A percentile compares a stretch with the other conserved stretches of the same genome.
Conservation (phyloP, 2,888 invertebrate genomes). For the Drosophila rubida region DNA sequence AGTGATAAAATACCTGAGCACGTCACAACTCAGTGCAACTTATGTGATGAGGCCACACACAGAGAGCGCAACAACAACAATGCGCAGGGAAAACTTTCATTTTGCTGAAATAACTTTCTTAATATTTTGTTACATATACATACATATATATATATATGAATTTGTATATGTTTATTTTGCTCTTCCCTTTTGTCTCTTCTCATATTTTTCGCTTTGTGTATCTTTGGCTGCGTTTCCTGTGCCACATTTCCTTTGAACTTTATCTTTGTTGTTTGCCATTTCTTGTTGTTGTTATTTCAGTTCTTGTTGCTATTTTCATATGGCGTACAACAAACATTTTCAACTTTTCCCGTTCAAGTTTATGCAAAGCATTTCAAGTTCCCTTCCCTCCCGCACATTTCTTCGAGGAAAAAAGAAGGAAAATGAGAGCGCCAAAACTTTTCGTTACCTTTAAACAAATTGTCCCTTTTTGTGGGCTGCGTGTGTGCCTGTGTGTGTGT, state of each 20-base stretch:
- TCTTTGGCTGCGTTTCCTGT: conserved; percentile 63
- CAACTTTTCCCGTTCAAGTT: conserved; percentile 69
- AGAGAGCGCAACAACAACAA: conserved; percentile 8
- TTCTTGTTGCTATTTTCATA: conserved; percentile 58
- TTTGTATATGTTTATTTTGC: conserved; percentile 15
- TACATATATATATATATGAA: background rate
- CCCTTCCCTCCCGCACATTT: background rate
- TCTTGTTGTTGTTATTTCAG: conserved; percentile 28
- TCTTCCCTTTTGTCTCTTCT: conserved; percentile 27
- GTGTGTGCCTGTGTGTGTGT: conserved; percentile 14
- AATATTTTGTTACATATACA: conserved; percentile 66
- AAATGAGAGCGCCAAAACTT: conserved; percentile 66
- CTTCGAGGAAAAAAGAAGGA: conserved; percentile 13
- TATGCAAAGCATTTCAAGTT: conserved; percentile 67
- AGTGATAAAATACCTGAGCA: conserved; percentile 53
- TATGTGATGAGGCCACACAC: conserved; percentile 30
- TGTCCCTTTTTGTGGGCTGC: conserved; percentile 63
- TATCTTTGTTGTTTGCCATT: conserved; percentile 69
- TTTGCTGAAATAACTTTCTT: conserved; percentile 70
- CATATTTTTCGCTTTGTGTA: conserved; percentile 46
- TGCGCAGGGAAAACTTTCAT: conserved; percentile 57
- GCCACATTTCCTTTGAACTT: conserved; percentile 75
- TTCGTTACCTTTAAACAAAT: conserved; percentile 74
- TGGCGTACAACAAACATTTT: conserved; percentile 61
- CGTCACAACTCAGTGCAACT: conserved; percentile 24